Base-by-base conservation (phyloP, 2,797 vertebrate species). In the Cottoperca gobio region DNA sequence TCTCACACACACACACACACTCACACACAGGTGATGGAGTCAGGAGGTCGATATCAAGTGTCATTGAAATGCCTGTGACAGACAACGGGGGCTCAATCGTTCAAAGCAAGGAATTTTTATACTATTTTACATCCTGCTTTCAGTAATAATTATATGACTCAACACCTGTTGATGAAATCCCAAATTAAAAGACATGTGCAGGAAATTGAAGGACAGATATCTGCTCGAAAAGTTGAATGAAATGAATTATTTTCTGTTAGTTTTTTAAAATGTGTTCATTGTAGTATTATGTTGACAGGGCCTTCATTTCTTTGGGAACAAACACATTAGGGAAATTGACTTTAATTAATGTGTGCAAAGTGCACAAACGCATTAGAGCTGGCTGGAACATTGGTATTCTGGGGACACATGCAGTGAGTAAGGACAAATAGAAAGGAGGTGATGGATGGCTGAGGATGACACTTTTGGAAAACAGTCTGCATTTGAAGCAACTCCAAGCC, bases 401-500 rank as follows among this genome's bases (percentile, higher is more conserved):
- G 16, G 50, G 45, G n/a, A 54, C 24, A 54, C 10, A 33, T 0
- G 54, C 19, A 57, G 35, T 16, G 46, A 58, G 23, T 33, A 4
- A 33, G 6, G n/a, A 4, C 24, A 23, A 48, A 21, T 3, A 33
- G 31, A n/a, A 58, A 17, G 62, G 61, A 3, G 46, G 24, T 59
- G 69, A 73, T 28, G 63, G 71, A 82, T 42, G 61, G 28, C 16
- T 54, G 26, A 31, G 50, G 45, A 6, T n/a, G 43, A 24, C 65
- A 48, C 52, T 72, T 52, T 49, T 35, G 40, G 26, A 26, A 59
- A 78, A 67, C 26, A 2, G 49, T 45, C 45, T 48, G 60, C 31
- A 48, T 81, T 69, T 55, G 39, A 50, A 68, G 42, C 46, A 54
- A 63, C 63, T 74, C 58, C 70, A 63, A 21, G 70, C 40, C 49